Evolutionary conservation across 30 jellyfish, hydroid and myxozoan species (phyloP).

Genomic region (Cassiopea andromeda): DNA sequence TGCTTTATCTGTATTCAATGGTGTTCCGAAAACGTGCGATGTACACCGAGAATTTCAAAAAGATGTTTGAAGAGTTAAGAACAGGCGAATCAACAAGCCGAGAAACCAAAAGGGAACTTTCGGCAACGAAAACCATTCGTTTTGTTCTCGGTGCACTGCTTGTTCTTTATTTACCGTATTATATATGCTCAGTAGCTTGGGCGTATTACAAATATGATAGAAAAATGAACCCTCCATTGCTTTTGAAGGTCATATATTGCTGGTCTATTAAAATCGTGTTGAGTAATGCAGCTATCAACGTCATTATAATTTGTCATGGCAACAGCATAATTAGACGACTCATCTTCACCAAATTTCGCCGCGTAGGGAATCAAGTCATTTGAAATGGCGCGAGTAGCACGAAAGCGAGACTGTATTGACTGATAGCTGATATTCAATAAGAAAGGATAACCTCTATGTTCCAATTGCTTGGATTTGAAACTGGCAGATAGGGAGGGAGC

Average conservation of each 20-base stretch:
- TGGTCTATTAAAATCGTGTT: constrained; percentile 6
- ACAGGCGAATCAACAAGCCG: background rate
- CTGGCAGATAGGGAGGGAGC: no score
- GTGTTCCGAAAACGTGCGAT: constrained; percentile 30
- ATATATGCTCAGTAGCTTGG: constrained; percentile 13
- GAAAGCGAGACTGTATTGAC: background rate
- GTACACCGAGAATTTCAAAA: constrained; percentile 25
- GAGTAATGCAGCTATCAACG: constrained; percentile 54
- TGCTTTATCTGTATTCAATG: constrained; percentile 18
- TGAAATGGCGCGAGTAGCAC: background rate
- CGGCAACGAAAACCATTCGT: constrained; percentile 55
- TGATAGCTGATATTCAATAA: no score
- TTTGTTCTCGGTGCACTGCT: constrained; percentile 28
- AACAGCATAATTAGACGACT: constrained; percentile 32
- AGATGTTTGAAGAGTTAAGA: background rate
- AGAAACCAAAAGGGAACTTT: constrained; percentile 36
- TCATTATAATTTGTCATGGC: constrained; percentile 29
- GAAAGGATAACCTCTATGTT: no score
- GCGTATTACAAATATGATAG: constrained; percentile 21
- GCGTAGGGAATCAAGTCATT: background rate
- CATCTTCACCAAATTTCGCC: background rate
- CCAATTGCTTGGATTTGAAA: no score
- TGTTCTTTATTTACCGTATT: constrained; percentile 41
- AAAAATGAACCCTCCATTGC: background rate
- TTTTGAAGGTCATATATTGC: background rate